phyloP scores from a whole-genome alignment of 2,113 vertebrate species.

The Lophotis ruficrista region DNA sequence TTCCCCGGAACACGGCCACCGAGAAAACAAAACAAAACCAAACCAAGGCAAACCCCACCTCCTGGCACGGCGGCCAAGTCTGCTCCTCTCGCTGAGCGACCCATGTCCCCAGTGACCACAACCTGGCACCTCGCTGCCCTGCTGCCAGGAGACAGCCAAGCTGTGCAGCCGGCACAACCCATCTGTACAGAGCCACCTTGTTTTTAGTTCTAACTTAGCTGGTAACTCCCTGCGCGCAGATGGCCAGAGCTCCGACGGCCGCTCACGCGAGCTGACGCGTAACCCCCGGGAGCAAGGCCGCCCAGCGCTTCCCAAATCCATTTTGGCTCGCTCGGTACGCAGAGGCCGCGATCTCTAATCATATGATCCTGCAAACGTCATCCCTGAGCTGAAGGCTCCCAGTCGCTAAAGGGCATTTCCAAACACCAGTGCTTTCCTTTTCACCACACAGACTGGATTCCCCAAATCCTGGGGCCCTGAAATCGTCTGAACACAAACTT shows the following conservation, averaged over 20 bases:
- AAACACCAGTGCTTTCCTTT: neutral
- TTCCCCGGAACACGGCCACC: neutral
- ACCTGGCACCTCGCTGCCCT: neutral
- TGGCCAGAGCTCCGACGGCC: accelerated
- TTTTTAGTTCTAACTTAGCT: neutral
- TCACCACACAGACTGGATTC: neutral
- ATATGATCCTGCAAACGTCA: neutral
- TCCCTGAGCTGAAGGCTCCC: neutral
- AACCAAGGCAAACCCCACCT: neutral
- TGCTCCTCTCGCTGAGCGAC: neutral
- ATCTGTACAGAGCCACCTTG: neutral
- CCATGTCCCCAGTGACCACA: neutral
- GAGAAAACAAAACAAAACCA: neutral
- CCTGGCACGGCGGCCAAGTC: neutral
- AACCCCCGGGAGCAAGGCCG: neutral
- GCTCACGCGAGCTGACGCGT: accelerated
- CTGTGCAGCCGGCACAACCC: neutral
- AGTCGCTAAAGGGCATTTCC: neutral
- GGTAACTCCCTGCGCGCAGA: neutral
- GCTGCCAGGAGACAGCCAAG: neutral
- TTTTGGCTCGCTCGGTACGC: neutral
- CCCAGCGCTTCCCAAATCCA: neutral
- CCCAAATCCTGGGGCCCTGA: neutral
- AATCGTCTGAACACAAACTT: neutral
- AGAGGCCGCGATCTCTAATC: neutral